phyloP scores from a whole-genome alignment of 2,113 vertebrate genomes.

The Urocolius indicus region DNA sequence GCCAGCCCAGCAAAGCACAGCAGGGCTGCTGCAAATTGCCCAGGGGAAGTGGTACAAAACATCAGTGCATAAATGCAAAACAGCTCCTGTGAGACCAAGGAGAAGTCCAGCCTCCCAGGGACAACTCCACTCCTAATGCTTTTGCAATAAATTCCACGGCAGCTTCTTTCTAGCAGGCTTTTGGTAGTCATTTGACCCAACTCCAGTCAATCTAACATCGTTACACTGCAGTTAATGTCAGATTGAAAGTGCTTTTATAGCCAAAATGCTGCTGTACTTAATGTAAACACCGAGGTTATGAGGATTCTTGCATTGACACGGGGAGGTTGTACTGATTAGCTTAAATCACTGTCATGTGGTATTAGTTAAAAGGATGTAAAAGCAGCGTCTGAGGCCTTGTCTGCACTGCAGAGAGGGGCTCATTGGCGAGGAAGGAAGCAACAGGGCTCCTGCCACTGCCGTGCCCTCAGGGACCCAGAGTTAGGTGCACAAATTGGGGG shows the following conservation, averaged over 20 bases:
- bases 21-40: background rate
- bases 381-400: background rate
- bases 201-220: background rate
- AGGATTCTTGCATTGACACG: background rate
- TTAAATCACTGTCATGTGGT: background rate
- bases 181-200: background rate
- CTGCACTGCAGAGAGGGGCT: background rate
- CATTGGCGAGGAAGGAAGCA: rapidly evolving
- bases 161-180: background rate
- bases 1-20: background rate
- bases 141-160: background rate
- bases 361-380: background rate
- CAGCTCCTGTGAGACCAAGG: rapidly evolving
- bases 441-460: background rate
- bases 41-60: rapidly evolving
- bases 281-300: background rate
- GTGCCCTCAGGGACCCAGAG: rapidly evolving
- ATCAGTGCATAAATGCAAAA: rapidly evolving
- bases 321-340: background rate
- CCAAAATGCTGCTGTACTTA: background rate
- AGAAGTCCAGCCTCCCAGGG: background rate
- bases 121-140: background rate
- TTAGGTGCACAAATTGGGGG: background rate
- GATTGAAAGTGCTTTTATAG: background rate
- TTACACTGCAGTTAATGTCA: background rate